Percentiles rank a stretch among this genome's conserved stretches.
phyloP scores from a whole-genome alignment of 2,113 vertebrate genomes.

The Onychostruthus taczanowskii region DNA sequence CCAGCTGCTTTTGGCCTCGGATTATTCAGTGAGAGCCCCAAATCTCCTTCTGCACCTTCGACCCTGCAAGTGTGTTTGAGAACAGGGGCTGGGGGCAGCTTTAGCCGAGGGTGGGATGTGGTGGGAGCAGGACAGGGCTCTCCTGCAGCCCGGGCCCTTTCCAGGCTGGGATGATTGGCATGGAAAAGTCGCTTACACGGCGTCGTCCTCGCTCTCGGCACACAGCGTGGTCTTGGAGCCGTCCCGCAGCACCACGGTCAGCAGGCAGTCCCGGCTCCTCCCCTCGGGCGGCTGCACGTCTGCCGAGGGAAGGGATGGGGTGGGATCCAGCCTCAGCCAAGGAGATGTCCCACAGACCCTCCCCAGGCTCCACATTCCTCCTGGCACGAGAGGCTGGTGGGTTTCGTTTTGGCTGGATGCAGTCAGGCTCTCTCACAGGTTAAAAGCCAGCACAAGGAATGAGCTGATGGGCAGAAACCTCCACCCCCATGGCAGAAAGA shows the following conservation, averaged over 20 bases:
- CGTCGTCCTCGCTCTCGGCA: constrained; percentile 89
- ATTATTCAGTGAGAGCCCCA: not conserved
- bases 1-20: not conserved
- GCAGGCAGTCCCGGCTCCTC: constrained; percentile 80
- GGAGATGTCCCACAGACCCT: not conserved
- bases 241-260: constrained; percentile 79
- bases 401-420: not conserved
- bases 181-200: constrained; percentile 74
- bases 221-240: constrained; percentile 82
- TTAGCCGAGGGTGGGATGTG: accelerated
- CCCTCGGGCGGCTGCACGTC: constrained; percentile 86
- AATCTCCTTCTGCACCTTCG: accelerated
- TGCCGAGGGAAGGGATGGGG: not conserved
- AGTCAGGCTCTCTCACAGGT: not conserved
- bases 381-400: accelerated
- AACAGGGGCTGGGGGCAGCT: accelerated
- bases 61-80: accelerated
- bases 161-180: accelerated
- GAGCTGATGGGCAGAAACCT: not conserved
- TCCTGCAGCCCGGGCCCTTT: accelerated
- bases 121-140: accelerated
- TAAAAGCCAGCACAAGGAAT: not conserved
- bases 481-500: not conserved
- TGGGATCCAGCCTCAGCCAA: not conserved
- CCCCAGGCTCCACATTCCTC: accelerated